Conservation (phyloP, 2,888 invertebrate genomes). For the Reticulitermes lucifugus region DNA sequence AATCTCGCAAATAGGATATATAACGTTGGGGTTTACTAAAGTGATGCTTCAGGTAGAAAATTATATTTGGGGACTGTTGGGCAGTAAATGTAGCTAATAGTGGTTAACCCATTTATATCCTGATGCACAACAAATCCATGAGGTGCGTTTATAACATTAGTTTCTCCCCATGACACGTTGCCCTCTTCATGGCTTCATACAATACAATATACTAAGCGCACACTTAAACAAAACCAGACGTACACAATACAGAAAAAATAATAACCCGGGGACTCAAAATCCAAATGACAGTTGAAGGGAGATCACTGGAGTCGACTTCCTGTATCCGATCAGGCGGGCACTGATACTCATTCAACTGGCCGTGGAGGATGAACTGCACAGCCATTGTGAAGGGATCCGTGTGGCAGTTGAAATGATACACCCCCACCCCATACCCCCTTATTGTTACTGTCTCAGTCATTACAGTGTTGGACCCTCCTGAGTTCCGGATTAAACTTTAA, state of each 20-base stretch:
- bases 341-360: slow-evolving; percentile 41
- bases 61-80: background rate
- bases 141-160: background rate
- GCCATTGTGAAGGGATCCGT: slow-evolving; percentile 43
- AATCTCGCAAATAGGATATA: too few species aligned
- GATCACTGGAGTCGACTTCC: slow-evolving; percentile 45
- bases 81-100: slow-evolving; percentile 15
- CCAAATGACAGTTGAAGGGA: slow-evolving; percentile 43
- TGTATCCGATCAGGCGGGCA: slow-evolving; percentile 39
- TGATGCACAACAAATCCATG: background rate
- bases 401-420: slow-evolving; percentile 22
- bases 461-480: slow-evolving; percentile 34
- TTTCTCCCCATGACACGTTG: background rate
- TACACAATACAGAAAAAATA: slow-evolving; percentile 43
- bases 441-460: slow-evolving; percentile 44
- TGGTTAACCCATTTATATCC: slow-evolving; percentile 30
- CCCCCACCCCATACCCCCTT: slow-evolving; percentile 28
- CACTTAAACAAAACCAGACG: slow-evolving; percentile 41
- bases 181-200: slow-evolving; percentile 33
- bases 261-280: slow-evolving; percentile 38
- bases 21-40: too few species aligned
- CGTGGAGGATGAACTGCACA: slow-evolving; percentile 47
- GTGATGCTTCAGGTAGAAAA: background rate
- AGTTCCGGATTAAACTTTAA: slow-evolving; percentile 73
- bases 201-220: slow-evolving; percentile 13